Evolutionary conservation across 92 coral and sea anemone species (phyloP), one percentile per base, ranked within the genome.

Genomic region (Epizoanthus stellaris): DNA sequence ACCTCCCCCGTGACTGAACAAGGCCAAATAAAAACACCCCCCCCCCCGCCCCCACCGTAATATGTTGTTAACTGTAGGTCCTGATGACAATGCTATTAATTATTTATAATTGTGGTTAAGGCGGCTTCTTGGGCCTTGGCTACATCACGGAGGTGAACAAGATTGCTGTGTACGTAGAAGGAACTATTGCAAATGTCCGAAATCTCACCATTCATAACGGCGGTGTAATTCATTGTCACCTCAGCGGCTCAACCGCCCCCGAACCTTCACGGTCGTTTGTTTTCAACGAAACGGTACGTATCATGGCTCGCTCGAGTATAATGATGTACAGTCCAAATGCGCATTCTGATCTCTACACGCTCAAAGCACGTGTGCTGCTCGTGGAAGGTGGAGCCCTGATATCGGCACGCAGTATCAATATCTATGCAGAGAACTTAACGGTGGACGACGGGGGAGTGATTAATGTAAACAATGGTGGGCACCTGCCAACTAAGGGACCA

Each of bases 141-240:
- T 67, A 67, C 42, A 81, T 92, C 39, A 85, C 95, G 45, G 95
- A 92, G 84, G 74, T 92, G 77, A 92, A 92, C 84, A 66, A 84
- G 49, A 86, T 92, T 67, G 72, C 87, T 17, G 64, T 92, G n/a
- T 75, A 92, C 56, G 77, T 92, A 17, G 95, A 87, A 68, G 95
- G 95, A 40, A 86, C 87, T 14, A 87, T 91, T 43, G 95, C 92
- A 23, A 87, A 92, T 70, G 81, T 92, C 15, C 86, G 89, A 72
- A 92, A 92, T 81, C 88, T 92, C 67, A 92, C 95, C 54, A 80
- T 92, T 56, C 87, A 82, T 19, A 92, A 92, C 53, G 90, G 95
- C 21, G 95, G 95, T 10, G 52, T 73, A 21, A 66, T 92, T 14
- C 89, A 92, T 63, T 81, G 85, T 80, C 65, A 75, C 77, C 69